Conservation (phyloP, 2,113 vertebrate genomes). For the Cottus gobio region DNA sequence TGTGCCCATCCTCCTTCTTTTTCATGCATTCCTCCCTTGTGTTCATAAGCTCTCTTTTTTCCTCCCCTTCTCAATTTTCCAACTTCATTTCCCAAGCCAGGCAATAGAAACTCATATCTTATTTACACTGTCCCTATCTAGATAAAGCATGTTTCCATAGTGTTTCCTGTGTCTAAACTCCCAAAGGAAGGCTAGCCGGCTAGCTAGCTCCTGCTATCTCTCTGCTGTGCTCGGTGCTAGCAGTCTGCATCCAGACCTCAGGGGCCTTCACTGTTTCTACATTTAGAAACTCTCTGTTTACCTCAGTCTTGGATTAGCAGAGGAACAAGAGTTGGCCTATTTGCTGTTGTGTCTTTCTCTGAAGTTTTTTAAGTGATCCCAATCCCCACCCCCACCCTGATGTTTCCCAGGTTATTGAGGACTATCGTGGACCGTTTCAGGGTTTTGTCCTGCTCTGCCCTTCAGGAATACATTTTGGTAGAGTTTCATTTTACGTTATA, state of each 20-base stretch:
- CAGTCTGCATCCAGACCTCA: conserved; percentile 67
- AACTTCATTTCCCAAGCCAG: conserved; percentile 71
- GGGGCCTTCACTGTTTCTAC: conserved; percentile 64
- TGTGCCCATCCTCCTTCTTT: conserved; percentile 9
- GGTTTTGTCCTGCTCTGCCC: neutral
- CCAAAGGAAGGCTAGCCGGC: conserved; percentile 70
- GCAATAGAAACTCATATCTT: conserved; percentile 76
- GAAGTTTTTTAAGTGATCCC: conserved; percentile 30
- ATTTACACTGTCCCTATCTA: conserved; percentile 74
- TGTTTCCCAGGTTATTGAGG: conserved; percentile 4
- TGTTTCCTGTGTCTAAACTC: conserved; percentile 72
- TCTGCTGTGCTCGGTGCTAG: conserved; percentile 35
- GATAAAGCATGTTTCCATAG: conserved; percentile 75
- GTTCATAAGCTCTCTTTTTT: conserved; percentile 53
- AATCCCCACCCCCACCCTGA: neutral
- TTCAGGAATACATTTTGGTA: conserved; percentile 6
- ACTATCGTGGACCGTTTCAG: neutral
- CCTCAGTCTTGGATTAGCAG: conserved; percentile 46
- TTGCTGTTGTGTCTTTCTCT: conserved; percentile 50
- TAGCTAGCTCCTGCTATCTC: conserved; percentile 46
- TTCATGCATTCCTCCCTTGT: conserved; percentile 34
- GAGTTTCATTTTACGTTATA: neutral
- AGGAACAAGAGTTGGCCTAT: conserved; percentile 48
- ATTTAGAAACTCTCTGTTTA: conserved; percentile 72
- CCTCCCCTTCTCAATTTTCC: conserved; percentile 65